Evolutionary conservation across 2,113 vertebrate genomes (phyloP), one percentile per base, ranked within the genome.

Genomic region (Loxodonta africana): DNA sequence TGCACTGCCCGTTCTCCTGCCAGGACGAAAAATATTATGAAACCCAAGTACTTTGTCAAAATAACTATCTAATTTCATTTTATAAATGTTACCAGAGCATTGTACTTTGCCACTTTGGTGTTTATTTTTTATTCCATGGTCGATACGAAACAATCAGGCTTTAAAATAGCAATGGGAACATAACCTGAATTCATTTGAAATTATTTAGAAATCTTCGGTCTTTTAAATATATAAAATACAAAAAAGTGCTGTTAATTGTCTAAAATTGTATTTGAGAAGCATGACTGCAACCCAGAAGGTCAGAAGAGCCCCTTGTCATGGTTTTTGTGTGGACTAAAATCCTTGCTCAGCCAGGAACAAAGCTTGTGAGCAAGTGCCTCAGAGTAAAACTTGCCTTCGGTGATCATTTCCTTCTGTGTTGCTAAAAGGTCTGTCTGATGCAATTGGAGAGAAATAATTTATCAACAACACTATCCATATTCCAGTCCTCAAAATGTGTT

Each of bases 161-260:
- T 84, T 77, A 23, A 92, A 90, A 53, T 69, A 93, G 69, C 44
- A 69, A 2, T 82, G 78, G 51, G n/a, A 85, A 33, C 23, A 91
- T n/a, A 82, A 91, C 37, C 63, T 93, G 51, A 80, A 84, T 84
- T 91, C 46, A 30, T 44, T 88, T 83, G 37, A 93, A 87, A 71
- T 88, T 37, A 80, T 23, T 85, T 69, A 17, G 48, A 77, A 78
- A 87, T 94, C 20, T 92, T 90, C 81, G 48, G 10, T 88, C 41
- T 77, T 93, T 88, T 60, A 76, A 95, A 6, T 65, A 41, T 82
- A 41, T 76, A 48, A 65, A 80, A 74, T 63, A 87, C 63, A 60
- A 85, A 78, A 20, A 88, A 89, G 51, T 95, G 41, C 21, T n/a
- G 80, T 83, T 63, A 86, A 14, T 87, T 80, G 25, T 94, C 71